Evolutionary conservation across 2,113 vertebrate species (phyloP), one percentile per base, ranked within the genome.

Genomic region (Tor tambroides): DNA sequence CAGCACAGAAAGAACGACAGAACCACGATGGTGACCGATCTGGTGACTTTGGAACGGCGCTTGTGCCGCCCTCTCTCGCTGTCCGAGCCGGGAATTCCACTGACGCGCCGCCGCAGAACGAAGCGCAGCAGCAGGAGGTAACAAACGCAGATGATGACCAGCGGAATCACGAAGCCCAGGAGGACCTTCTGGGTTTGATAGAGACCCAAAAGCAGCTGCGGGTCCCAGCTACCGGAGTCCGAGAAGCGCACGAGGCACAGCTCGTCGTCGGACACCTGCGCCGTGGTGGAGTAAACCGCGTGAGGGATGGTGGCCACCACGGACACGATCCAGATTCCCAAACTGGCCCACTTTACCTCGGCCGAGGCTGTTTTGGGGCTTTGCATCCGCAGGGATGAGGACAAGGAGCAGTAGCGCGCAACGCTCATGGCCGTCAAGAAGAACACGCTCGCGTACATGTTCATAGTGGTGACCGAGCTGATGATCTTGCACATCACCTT

Each of bases 1-100:
- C 96, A 96, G 90, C 96, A 96, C 80, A 96, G 21, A 89, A 96
- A 96, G 85, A 96, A 96, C 67, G 95, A 94, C n/a, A 96, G 89
- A 8, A 96, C 95, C 9, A 96, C 94, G 3, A 96, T 91, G 79
- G 94, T 94, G 80, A 96, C 92, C 0, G 94, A 96, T 83, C 91
- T 93, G 65, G 95, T 96, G 85, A 96, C 93, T 89, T 93, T 95
- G 88, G 94, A 95, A 59, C 92, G 93, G 0, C 93, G 92, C 32
- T 90, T 91, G 78, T 93, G 91, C 84, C 94, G 93, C 28, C 91
- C 92, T 81, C 74, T 88, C 86, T 94, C 93, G n/a, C 81, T 93
- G 0, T 93, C 94, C 80, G 85, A 91, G 28, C 93, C 92, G 0
- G 84, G 75, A 49, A 84, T 79, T 2, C 51, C 79, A 1, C 19